Percentiles rank a stretch among this genome's conserved stretches.
phyloP scores from a whole-genome alignment of 2,113 vertebrate genomes.

The Sphyrna mokarran region DNA sequence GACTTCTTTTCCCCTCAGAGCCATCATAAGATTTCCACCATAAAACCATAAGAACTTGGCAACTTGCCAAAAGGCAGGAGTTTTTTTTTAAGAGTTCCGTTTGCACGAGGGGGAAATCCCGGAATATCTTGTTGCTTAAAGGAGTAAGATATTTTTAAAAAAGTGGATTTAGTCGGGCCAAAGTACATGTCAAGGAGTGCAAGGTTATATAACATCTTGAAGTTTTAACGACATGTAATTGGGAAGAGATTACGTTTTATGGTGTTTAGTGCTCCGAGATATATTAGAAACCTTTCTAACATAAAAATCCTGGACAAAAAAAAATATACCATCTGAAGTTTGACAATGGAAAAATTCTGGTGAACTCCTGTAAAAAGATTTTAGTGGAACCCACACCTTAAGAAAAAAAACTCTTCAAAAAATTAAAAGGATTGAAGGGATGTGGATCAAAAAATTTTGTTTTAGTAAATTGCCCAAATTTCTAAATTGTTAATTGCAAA shows the following conservation, averaged over 20 bases:
- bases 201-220: constrained; percentile 28
- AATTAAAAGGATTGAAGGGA: background rate
- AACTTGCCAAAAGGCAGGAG: background rate
- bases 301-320: background rate
- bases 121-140: constrained; percentile 30
- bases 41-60: constrained; percentile 42
- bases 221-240: constrained; percentile 24
- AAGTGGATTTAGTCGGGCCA: constrained; percentile 21
- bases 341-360: background rate
- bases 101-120: constrained; percentile 8
- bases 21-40: constrained; percentile 57
- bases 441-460: background rate
- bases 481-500: background rate
- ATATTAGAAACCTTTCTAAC: background rate
- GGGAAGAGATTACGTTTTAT: constrained; percentile 13
- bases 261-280: background rate
- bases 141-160: constrained; percentile 20
- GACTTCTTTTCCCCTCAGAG: constrained; percentile 44
- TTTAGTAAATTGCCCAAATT: too few relatives aligned
- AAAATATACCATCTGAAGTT: background rate
- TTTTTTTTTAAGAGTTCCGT: constrained; percentile 20
- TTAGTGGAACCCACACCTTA: background rate
- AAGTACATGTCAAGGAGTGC: background rate
- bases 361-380: background rate
- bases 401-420: background rate